Conservation (phyloP, 2,797 vertebrate species). For the Rhincodon typus region DNA sequence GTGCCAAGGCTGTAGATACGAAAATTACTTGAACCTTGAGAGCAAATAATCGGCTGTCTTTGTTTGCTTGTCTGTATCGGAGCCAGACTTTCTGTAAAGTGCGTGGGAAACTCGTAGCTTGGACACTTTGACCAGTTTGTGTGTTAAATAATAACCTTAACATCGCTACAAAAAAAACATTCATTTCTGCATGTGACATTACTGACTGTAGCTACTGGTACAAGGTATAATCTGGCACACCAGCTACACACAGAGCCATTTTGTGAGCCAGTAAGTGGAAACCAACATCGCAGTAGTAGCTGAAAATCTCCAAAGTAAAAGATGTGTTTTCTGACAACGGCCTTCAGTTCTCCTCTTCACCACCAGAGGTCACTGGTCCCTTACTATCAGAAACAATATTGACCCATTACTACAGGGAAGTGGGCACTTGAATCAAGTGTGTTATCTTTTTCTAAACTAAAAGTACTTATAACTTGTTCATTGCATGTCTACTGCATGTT, state of each 20-base stretch:
- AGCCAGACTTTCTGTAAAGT: not conserved
- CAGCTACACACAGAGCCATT: not conserved
- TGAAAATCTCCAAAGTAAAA: not conserved
- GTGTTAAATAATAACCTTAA: not conserved
- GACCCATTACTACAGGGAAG: not conserved
- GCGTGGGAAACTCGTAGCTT: not conserved
- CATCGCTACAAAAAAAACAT: not conserved
- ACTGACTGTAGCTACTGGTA: not conserved
- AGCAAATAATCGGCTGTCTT: not conserved
- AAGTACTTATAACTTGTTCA: not conserved
- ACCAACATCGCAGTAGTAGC: too few relatives aligned
- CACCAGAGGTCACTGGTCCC: slow-evolving; percentile 14
- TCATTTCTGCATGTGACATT: not conserved
- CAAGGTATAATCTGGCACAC: not conserved
- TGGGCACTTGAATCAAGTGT: not conserved
- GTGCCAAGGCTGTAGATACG: not conserved
- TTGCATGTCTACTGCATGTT: not conserved
- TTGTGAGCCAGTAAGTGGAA: not conserved
- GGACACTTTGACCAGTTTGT: not conserved
- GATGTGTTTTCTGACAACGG: not conserved
- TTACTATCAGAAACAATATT: not conserved
- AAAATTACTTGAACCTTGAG: not conserved
- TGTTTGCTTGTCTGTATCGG: not conserved
- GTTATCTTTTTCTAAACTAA: not conserved
- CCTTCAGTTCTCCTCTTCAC: not conserved